Evolutionary conservation across 1,140 invertebrate genomes (phyloP).

Genomic region (Drosophila nebulosa): DNA sequence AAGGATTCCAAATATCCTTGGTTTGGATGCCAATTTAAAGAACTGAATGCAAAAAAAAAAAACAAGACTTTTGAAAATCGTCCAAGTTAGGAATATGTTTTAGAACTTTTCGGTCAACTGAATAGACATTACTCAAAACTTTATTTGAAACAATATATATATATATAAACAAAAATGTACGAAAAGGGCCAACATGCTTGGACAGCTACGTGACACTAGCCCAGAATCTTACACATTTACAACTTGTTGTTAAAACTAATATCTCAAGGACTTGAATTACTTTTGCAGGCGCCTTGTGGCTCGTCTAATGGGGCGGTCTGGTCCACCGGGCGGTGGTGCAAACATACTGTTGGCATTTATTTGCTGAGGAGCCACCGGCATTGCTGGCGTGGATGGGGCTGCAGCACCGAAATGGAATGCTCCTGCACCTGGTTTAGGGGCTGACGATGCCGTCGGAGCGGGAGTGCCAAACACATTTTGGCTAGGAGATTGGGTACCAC

Average conservation of each 20-base stretch:
- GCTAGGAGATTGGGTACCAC: slow-evolving; percentile 8
- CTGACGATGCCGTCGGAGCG: slow-evolving; percentile 22
- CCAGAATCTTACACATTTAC: not conserved
- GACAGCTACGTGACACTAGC: not conserved
- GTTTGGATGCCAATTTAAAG: no score
- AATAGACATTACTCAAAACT: not conserved
- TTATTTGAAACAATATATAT: not conserved
- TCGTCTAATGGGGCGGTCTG: slow-evolving; percentile 44
- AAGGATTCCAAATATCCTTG: no score
- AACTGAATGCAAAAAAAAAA: no score
- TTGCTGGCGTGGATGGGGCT: not conserved
- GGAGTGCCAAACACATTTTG: slow-evolving; percentile 40
- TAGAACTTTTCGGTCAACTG: no score
- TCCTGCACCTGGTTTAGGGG: slow-evolving; percentile 8
- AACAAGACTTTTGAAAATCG: no score
- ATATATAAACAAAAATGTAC: not conserved
- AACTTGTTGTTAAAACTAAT: not conserved
- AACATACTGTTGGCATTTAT: slow-evolving; percentile 44
- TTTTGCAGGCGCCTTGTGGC: slow-evolving; percentile 60
- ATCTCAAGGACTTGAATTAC: slow-evolving; percentile 11
- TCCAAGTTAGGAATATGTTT: no score
- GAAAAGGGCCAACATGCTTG: no score
- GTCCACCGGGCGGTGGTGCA: slow-evolving; percentile 26
- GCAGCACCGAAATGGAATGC: slow-evolving; percentile 39
- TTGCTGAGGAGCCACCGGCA: slow-evolving; percentile 35